Percentiles rank a stretch among this genome's conserved stretches.
These are phyloP conservation scores for Contarinia nasturtii DNA, from an alignment of 1,140 invertebrate genomes.

Conservation along the genomic window DNA sequence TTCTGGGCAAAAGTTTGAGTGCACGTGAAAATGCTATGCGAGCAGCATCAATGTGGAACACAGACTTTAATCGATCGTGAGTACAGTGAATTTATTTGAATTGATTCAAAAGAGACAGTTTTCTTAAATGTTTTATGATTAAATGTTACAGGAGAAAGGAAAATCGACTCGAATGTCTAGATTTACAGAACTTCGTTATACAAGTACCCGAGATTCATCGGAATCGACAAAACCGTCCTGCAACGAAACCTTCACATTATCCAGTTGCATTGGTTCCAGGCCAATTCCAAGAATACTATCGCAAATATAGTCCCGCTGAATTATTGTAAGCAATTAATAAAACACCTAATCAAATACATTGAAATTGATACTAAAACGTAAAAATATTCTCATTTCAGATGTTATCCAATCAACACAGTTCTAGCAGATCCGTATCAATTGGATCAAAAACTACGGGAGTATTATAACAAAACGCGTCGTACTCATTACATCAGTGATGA, in stretches of 20 bases:
- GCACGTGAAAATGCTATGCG: slow-evolving; percentile 70
- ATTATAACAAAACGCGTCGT: not conserved
- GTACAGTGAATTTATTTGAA: too few species aligned
- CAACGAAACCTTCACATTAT: slow-evolving; percentile 33
- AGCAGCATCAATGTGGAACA: slow-evolving; percentile 77
- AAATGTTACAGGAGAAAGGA: slow-evolving; percentile 18
- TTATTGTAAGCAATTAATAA: slow-evolving; percentile 31
- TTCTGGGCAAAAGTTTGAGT: slow-evolving; percentile 39
- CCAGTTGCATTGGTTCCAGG: slow-evolving; percentile 82
- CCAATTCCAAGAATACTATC: slow-evolving; percentile 78
- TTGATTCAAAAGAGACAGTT: too few species aligned
- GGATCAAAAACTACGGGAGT: slow-evolving; percentile 16
- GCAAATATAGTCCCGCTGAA: slow-evolving; percentile 36
- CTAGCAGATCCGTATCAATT: slow-evolving; percentile 49
- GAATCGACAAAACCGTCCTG: not conserved
- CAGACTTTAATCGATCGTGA: slow-evolving; percentile 54
- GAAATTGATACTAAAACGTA: not conserved
- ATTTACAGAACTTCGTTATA: slow-evolving; percentile 21
- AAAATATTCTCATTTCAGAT: slow-evolving; percentile 16
- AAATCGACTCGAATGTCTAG: slow-evolving; percentile 16
- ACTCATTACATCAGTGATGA: slow-evolving; percentile 10
- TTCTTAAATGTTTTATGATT: too few species aligned
- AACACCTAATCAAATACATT: not conserved
- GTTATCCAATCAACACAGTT: slow-evolving; percentile 79
- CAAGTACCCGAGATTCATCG: slow-evolving; percentile 3